These are phyloP conservation scores for Sebastes minor DNA, from an alignment of 2,797 vertebrate genomes.

Conservation along the genomic window DNA sequence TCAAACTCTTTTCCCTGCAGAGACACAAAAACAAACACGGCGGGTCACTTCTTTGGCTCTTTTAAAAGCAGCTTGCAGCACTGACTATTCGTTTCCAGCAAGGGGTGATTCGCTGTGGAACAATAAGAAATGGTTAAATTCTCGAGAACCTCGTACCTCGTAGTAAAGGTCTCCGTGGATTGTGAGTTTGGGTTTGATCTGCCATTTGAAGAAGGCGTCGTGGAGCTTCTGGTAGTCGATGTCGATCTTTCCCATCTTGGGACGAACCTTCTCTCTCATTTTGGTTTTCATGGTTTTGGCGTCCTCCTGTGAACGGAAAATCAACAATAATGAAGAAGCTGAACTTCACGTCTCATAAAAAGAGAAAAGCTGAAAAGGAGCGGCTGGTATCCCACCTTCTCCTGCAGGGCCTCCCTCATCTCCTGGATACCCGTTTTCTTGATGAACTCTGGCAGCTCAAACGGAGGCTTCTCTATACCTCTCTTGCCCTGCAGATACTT, in stretches of 20 bases:
- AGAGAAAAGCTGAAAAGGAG: no score
- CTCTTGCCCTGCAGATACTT: conserved; percentile 97
- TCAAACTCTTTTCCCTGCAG: conserved; percentile 94
- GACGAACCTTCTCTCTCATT: conserved; percentile 95
- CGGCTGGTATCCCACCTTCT: conserved; percentile 83
- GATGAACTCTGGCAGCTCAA: conserved; percentile 95
- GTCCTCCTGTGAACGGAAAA: conserved; percentile 84
- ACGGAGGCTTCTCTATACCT: conserved; percentile 96
- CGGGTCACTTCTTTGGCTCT: accelerated
- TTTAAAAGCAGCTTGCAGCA: background rate
- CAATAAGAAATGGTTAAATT: background rate
- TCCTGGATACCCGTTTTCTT: conserved; percentile 95
- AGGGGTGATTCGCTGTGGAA: background rate
- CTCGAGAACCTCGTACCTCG: conserved; percentile 76
- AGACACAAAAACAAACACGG: background rate
- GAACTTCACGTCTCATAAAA: background rate
- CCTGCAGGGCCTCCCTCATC: conserved; percentile 96
- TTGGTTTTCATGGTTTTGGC: conserved; percentile 98
- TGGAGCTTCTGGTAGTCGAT: conserved; percentile 97
- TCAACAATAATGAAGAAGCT: accelerated
- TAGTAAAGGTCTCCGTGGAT: conserved; percentile 96
- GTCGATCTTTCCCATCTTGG: conserved; percentile 97
- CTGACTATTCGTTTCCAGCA: background rate
- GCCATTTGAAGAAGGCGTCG: conserved; percentile 97
- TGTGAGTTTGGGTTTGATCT: conserved; percentile 94